Evolutionary conservation across 92 coral and sea anemone genomes (phyloP).

Genomic region (Palythoa grandiflora): DNA sequence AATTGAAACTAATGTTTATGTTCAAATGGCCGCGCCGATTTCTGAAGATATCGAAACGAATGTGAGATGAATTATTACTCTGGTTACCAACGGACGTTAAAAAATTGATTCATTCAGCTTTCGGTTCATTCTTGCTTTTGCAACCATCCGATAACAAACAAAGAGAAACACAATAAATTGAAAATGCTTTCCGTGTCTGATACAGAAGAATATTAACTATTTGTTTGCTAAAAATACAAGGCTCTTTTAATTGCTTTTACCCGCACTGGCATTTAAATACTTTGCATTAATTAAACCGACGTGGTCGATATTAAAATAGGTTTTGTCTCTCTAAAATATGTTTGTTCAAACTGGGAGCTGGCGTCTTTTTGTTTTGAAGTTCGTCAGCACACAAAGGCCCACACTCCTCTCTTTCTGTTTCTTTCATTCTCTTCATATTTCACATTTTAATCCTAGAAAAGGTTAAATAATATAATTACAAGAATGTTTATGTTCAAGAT

Average conservation of each 20-base stretch:
- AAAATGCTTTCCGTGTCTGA: background rate
- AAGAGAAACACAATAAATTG: background rate
- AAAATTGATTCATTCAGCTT: background rate
- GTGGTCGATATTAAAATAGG: no score
- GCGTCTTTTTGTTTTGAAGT: no score
- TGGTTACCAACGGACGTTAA: background rate
- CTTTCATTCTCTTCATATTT: no score
- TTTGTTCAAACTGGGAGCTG: no score
- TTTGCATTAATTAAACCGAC: background rate
- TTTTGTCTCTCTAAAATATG: no score
- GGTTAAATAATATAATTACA: no score
- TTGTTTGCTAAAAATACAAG: background rate
- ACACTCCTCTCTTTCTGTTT: no score
- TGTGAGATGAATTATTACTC: background rate
- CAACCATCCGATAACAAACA: background rate
- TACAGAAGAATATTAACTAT: background rate
- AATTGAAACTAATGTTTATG: background rate
- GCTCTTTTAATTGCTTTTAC: slow-evolving; percentile 8
- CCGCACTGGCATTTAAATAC: slow-evolving; percentile 19
- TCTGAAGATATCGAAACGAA: background rate
- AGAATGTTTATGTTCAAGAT: no score
- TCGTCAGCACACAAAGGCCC: no score
- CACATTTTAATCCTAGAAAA: no score
- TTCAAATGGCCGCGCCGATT: background rate
- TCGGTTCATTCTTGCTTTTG: background rate